Evolutionary conservation across 1,140 invertebrate species (phyloP).

Genomic region (Diabrotica virgifera): DNA sequence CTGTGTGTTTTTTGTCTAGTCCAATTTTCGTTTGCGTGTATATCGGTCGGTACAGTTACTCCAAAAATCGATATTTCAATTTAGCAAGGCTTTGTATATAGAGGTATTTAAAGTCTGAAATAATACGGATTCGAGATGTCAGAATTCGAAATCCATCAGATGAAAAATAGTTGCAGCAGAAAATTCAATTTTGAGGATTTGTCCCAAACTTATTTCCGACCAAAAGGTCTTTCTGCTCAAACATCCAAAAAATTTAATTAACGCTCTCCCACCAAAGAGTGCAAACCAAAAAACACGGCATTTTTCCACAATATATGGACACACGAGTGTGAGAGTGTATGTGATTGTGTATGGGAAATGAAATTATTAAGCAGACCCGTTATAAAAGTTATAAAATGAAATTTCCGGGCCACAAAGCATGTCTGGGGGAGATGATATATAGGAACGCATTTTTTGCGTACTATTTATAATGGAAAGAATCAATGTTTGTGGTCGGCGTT

Average conservation of each 20-base stretch:
- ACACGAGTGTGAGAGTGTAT: conserved; percentile 18
- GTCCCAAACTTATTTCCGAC: neutral
- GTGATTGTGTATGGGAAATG: conserved; percentile 34
- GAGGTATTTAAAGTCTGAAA: too few relatives aligned
- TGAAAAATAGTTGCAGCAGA: neutral
- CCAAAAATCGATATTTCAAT: too few relatives aligned
- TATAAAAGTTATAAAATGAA: conserved; percentile 49
- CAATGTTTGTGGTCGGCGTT: conserved; percentile 44
- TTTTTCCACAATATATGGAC: conserved; percentile 6
- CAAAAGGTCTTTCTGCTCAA: conserved; percentile 13
- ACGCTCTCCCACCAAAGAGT: conserved; percentile 11
- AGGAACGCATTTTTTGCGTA: conserved; percentile 47
- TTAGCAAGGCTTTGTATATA: too few relatives aligned
- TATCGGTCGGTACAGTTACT: too few relatives aligned
- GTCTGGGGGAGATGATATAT: conserved; percentile 46
- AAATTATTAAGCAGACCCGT: conserved; percentile 37
- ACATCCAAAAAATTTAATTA: conserved; percentile 39
- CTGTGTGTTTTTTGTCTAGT: too few relatives aligned
- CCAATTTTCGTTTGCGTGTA: too few relatives aligned
- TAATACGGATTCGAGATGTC: neutral
- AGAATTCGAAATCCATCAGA: conserved; percentile 2
- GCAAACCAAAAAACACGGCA: conserved; percentile 13
- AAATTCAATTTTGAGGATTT: conserved; percentile 3
- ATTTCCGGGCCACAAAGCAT: conserved; percentile 48
- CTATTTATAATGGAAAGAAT: conserved; percentile 49